Base-by-base conservation (phyloP, 2,888 invertebrate species). In the Furcula furcula region DNA sequence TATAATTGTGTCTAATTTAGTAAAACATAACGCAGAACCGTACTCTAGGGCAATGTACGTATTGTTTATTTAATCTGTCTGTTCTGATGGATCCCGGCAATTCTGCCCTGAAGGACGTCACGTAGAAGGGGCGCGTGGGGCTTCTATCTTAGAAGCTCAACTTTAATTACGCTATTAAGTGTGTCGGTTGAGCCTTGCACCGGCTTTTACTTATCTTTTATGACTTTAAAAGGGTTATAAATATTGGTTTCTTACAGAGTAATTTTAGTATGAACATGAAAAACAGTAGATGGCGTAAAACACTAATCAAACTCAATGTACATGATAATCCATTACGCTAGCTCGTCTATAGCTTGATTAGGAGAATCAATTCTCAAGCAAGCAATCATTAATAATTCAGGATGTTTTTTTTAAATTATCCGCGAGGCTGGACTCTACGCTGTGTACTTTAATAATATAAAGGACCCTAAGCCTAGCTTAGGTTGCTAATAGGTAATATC, bases 81-180 rank as follows among this genome's bases (percentile, higher is more conserved):
- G 4, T 22, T 22, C 11, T 11, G 10, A 21, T 2, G 26, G 9
- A 5, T 26, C n/a, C n/a, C n/a, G 26, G 4, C 26, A 26, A 12
- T 14, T 14, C 26, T 14, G 14, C 3, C 7, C 14, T 14, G 14
- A 14, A 14, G 26, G 26, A 14, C 26, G 14, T 2, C 0, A 5
- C 14, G 21, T n/a, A n/a, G 26, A 13, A n/a, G 26, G 26, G 6
- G n/a, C 26, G 26, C 9, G 14, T 22, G 31, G 20, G 10, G 29
- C n/a, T 12, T 22, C 23, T 44, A 37, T 46, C 36, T 40, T 34
- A 16, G 25, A 16, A 37, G 36, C 34, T 19, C 28, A 31, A 41
- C 40, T 66, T 66, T 70, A 68, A 72, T 72, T 67, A 65, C 55
- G 36, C 36, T 42, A 61, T 65, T 64, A 65, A 61, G 47, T 40